Evolutionary conservation across 2,888 invertebrate species (phyloP).

Genomic region (Sericinus montela): DNA sequence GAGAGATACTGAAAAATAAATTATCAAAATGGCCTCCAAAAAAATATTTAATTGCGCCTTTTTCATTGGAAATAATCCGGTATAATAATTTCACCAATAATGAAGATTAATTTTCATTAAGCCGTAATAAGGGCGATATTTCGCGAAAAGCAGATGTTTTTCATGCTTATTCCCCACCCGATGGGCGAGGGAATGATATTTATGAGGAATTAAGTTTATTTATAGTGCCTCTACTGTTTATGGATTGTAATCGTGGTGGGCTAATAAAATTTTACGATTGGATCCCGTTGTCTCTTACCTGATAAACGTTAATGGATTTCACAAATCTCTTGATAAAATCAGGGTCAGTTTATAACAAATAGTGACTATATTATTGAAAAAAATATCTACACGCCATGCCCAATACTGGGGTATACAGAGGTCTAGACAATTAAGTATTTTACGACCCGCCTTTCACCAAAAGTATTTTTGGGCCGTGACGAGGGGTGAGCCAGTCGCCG

Average conservation of each 20-base stretch:
- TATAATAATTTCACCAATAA: conserved; percentile 8
- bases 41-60: too few relatives aligned
- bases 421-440: too few relatives aligned
- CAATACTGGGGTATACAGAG: too few relatives aligned
- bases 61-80: neutral
- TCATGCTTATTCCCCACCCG: conserved; percentile 29
- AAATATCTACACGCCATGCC: too few relatives aligned
- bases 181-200: conserved; percentile 23
- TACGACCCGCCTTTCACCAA: too few relatives aligned
- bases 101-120: conserved; percentile 5
- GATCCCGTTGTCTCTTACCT: conserved; percentile 2
- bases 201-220: conserved; percentile 32
- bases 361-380: too few relatives aligned
- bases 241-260: neutral
- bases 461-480: too few relatives aligned
- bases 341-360: neutral
- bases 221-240: conserved; percentile 20
- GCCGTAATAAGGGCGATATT: conserved; percentile 9
- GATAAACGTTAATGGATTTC: conserved; percentile 6
- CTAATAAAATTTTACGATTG: conserved; percentile 13
- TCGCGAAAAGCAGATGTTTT: conserved; percentile 14
- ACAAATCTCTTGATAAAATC: neutral
- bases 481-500: too few relatives aligned
- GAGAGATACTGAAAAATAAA: too few relatives aligned
- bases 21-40: too few relatives aligned